Conservation (phyloP, 2,797 vertebrate species). For the Prunella strophiata region DNA sequence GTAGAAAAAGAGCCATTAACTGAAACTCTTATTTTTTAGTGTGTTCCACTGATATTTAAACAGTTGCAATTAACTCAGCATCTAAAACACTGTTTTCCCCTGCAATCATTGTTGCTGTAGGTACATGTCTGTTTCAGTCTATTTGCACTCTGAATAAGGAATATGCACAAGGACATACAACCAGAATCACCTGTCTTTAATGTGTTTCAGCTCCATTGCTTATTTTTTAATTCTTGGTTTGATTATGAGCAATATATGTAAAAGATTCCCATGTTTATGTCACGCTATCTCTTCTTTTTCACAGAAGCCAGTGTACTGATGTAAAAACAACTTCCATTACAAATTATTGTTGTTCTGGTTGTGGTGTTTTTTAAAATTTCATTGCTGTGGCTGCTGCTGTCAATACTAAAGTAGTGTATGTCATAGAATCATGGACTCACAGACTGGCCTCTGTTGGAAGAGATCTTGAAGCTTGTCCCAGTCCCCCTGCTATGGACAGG, state of each 20-base stretch:
- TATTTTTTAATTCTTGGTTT: constrained; percentile 13
- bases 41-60: constrained; percentile 49
- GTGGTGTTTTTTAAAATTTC: not conserved
- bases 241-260: constrained; percentile 2
- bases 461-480: not conserved
- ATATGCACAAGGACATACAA: not conserved
- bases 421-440: not conserved
- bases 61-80: constrained; percentile 48
- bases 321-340: not conserved
- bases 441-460: not conserved
- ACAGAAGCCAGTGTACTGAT: not conserved
- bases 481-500: fast-evolving
- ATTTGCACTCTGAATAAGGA: constrained; percentile 1
- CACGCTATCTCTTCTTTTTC: not conserved
- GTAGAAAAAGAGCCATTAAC: constrained; percentile 59
- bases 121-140: constrained; percentile 6
- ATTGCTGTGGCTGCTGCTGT: not conserved
- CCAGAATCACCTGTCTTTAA: not conserved
- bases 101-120: constrained; percentile 44
- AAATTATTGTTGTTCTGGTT: not conserved
- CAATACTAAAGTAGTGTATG: not conserved
- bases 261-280: not conserved
- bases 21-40: constrained; percentile 52
- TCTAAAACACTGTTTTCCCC: constrained; percentile 27
- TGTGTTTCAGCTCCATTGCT: not conserved